Evolutionary conservation across 2,113 vertebrate species (phyloP).

Genomic region (Leucopsar rothschildi): DNA sequence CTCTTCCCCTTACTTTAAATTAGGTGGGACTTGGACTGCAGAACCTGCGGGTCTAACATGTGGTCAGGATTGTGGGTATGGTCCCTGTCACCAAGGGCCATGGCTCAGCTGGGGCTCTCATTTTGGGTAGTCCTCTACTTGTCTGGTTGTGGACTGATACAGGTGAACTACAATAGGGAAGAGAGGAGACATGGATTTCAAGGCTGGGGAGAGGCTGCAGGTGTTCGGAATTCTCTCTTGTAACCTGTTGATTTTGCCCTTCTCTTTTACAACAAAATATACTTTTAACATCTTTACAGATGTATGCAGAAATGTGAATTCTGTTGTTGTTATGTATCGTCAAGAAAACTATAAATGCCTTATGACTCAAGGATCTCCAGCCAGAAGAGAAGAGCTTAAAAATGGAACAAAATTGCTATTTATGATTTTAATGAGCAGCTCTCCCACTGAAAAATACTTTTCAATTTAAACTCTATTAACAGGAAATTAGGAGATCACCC

Average conservation of each 20-base stretch:
- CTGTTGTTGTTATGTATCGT: neutral
- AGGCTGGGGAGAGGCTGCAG: neutral
- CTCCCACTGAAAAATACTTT: conserved; percentile 42
- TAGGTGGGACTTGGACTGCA: neutral
- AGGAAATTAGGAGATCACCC: conserved; percentile 47
- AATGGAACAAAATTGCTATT: conserved; percentile 27
- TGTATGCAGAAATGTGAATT: neutral
- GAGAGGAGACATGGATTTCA: fast-evolving
- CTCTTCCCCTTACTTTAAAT: neutral
- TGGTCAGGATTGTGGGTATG: neutral
- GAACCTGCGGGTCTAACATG: neutral
- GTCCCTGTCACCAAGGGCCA: neutral
- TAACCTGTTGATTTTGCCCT: neutral
- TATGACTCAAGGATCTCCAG: conserved; percentile 6
- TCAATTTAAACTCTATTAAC: conserved; percentile 60
- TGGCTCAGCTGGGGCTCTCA: neutral
- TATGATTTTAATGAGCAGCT: conserved; percentile 42
- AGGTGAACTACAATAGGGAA: fast-evolving
- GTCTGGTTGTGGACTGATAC: fast-evolving
- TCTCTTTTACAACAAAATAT: neutral
- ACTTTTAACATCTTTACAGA: neutral
- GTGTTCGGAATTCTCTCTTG: neutral
- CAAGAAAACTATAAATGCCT: conserved; percentile 18
- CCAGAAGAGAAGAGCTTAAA: conserved; percentile 25
- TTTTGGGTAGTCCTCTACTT: neutral